A percentile compares a stretch with the other conserved stretches of the same genome.
These are phyloP conservation scores for Monochamus alternatus DNA, from an alignment of 2,888 invertebrate genomes.

Conservation along the genomic window DNA sequence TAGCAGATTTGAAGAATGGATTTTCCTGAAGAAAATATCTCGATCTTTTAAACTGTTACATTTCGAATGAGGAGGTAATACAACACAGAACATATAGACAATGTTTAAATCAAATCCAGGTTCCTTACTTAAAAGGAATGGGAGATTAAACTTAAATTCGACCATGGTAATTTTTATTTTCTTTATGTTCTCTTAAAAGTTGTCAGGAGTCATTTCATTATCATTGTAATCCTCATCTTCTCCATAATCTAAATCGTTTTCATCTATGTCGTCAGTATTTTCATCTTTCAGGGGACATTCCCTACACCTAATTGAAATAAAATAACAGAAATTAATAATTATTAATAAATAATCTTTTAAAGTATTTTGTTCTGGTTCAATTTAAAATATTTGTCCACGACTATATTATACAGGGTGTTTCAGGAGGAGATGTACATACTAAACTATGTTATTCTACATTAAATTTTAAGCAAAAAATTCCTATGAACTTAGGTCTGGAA, in stretches of 20 bases:
- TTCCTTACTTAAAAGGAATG: conserved; percentile 30
- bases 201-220: conserved; percentile 25
- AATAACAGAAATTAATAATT: neutral
- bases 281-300: conserved; percentile 55
- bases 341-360: neutral
- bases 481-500: no score
- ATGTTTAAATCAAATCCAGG: conserved; percentile 28
- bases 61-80: neutral
- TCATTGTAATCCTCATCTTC: conserved; percentile 50
- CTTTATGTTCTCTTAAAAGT: neutral
- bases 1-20: neutral
- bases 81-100: neutral
- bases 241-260: conserved; percentile 57
- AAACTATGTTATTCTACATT: no score
- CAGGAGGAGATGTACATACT: no score
- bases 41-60: neutral
- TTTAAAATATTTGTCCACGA: no score
- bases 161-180: neutral
- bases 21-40: neutral
- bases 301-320: conserved; percentile 53
- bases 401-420: no score
- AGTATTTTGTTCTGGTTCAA: no score
- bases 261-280: conserved; percentile 47
- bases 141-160: conserved; percentile 19
- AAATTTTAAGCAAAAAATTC: no score